Conservation (phyloP, 2,888 invertebrate genomes). For the Lasius fuliginosus region DNA sequence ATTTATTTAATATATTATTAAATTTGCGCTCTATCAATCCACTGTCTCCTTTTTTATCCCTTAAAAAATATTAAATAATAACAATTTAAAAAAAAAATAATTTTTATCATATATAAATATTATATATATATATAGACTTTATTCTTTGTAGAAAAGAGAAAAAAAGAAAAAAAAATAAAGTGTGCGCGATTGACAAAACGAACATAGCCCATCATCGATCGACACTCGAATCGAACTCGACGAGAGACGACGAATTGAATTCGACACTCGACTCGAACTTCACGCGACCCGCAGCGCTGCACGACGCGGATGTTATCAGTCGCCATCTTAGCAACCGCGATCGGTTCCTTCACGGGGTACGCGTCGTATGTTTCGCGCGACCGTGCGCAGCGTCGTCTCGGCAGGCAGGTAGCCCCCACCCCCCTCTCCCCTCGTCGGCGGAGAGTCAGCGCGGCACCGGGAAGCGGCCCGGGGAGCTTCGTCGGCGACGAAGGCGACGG, state of each 20-base stretch:
- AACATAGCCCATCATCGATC: background rate
- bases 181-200: background rate
- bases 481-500: constrained; percentile 3
- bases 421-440: constrained; percentile 38
- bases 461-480: constrained; percentile 21
- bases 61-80: too few species aligned
- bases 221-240: background rate
- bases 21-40: background rate
- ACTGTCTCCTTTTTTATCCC: too few species aligned
- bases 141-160: background rate
- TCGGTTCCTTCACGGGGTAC: constrained; percentile 60
- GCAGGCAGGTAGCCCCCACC: constrained; percentile 56
- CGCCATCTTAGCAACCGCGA: constrained; percentile 75
- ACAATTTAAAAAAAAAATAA: too few species aligned
- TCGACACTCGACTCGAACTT: constrained; percentile 23
- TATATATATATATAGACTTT: background rate
- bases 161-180: background rate
- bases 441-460: constrained; percentile 32
- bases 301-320: constrained; percentile 59
- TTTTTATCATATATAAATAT: too few species aligned
- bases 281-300: constrained; percentile 50
- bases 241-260: background rate
- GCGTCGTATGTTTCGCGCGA: constrained; percentile 67
- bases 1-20: background rate
- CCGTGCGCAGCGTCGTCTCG: constrained; percentile 69